These are phyloP conservation scores for Lysiphlebus fabarum DNA, from an alignment of 1,140 invertebrate genomes.

Conservation along the genomic window DNA sequence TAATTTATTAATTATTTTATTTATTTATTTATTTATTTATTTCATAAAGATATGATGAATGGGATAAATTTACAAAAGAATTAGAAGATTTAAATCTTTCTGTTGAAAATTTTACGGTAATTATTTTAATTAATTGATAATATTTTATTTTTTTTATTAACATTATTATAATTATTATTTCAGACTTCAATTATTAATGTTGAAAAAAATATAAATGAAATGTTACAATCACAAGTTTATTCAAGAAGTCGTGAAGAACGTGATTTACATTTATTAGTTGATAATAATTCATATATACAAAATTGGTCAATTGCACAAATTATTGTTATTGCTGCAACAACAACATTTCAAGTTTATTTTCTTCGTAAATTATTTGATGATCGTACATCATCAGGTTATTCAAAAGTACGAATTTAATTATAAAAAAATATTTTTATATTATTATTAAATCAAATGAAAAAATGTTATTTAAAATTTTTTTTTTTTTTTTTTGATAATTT, in stretches of 20 bases:
- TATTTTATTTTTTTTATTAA: constrained; percentile 16
- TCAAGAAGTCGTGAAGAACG: constrained; percentile 72
- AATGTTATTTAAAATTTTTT: not conserved
- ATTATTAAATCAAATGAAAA: not conserved
- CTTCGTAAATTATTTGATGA: constrained; percentile 83
- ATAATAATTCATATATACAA: constrained; percentile 83
- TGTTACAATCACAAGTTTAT: constrained; percentile 78
- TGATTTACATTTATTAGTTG: constrained; percentile 76
- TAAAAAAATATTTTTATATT: not conserved
- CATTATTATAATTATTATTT: constrained; percentile 42
- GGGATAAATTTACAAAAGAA: constrained; percentile 89
- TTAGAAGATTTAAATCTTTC: constrained; percentile 82
- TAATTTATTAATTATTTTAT: too few relatives aligned
- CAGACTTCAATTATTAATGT: constrained; percentile 72
- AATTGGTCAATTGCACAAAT: constrained; percentile 86
- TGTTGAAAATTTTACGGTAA: constrained; percentile 87
- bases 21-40: constrained; percentile 22
- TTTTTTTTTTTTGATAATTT: not conserved
- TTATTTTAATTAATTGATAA: constrained; percentile 28
- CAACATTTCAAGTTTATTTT: constrained; percentile 80
- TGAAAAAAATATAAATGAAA: constrained; percentile 81
- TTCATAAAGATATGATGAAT: constrained; percentile 80
- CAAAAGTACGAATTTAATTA: constrained; percentile 59
- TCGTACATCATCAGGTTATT: constrained; percentile 60
- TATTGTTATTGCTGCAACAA: constrained; percentile 73